These are phyloP conservation scores for Zosterops japonicus DNA, from an alignment of 2,113 vertebrate species.

Conservation along the genomic window DNA sequence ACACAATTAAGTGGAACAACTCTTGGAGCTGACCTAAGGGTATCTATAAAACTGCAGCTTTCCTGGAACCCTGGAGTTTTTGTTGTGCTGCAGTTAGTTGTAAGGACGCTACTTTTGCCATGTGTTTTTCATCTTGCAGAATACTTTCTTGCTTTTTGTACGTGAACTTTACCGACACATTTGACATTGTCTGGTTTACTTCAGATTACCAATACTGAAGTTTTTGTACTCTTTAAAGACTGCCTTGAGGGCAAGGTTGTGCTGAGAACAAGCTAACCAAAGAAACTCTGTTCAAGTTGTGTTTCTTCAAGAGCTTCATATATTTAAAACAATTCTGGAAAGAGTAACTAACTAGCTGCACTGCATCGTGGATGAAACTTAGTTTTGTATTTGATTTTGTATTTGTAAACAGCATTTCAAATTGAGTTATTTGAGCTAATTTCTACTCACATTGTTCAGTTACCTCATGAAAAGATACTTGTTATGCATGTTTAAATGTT, in stretches of 20 bases:
- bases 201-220: not conserved
- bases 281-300: not conserved
- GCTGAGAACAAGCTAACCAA: not conserved
- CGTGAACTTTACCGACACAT: not conserved
- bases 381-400: not conserved
- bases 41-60: not conserved
- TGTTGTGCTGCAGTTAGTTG: not conserved
- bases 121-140: slow-evolving; percentile 18
- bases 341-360: not conserved
- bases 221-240: not conserved
- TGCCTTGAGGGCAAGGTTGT: not conserved
- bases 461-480: not conserved
- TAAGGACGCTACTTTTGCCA: not conserved
- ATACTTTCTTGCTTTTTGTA: not conserved
- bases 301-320: not conserved
- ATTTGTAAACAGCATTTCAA: not conserved
- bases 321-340: not conserved
- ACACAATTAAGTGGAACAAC: not conserved
- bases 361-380: not conserved
- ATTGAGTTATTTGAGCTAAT: not conserved
- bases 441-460: not conserved
- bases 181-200: not conserved
- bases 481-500: not conserved
- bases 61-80: not conserved
- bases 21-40: not conserved